phyloP scores from a whole-genome alignment of 2,113 vertebrate genomes.

The Clinocottus analis region DNA sequence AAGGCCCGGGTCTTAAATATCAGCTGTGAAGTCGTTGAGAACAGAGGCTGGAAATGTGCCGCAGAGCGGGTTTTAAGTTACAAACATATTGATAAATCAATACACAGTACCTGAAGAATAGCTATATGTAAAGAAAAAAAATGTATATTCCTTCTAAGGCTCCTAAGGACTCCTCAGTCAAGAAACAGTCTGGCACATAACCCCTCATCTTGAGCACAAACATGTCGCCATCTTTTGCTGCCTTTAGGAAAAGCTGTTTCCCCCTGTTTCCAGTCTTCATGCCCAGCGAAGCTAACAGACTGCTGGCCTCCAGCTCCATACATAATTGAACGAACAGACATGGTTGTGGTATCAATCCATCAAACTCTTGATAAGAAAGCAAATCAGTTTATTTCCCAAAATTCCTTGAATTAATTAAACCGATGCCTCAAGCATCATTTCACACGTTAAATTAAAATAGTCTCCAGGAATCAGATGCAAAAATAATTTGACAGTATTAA shows the following conservation, averaged over 20 bases:
- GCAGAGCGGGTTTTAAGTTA: constrained; percentile 11
- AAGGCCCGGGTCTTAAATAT: constrained; percentile 15
- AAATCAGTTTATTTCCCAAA: background rate
- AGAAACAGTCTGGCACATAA: background rate
- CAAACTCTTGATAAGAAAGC: background rate
- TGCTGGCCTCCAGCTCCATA: background rate
- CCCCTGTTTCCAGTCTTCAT: background rate
- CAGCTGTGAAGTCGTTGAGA: constrained; percentile 3
- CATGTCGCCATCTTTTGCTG: background rate
- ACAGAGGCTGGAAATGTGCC: background rate
- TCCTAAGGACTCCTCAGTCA: background rate
- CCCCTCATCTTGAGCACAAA: background rate
- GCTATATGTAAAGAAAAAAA: background rate
- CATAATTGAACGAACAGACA: background rate
- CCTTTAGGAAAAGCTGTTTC: background rate
- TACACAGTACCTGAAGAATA: constrained; percentile 7
- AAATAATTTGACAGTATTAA: constrained; percentile 58
- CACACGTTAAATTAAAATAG: constrained; percentile 2
- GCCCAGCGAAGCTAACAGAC: background rate
- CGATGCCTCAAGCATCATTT: background rate
- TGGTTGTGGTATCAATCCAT: background rate
- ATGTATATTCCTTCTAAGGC: background rate
- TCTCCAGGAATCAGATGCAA: constrained; percentile 39
- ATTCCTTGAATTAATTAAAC: constrained; percentile 22
- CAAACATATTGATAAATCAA: constrained; percentile 27